Conservation (phyloP, 2,113 vertebrate species). For the Tonatia bakeri region DNA sequence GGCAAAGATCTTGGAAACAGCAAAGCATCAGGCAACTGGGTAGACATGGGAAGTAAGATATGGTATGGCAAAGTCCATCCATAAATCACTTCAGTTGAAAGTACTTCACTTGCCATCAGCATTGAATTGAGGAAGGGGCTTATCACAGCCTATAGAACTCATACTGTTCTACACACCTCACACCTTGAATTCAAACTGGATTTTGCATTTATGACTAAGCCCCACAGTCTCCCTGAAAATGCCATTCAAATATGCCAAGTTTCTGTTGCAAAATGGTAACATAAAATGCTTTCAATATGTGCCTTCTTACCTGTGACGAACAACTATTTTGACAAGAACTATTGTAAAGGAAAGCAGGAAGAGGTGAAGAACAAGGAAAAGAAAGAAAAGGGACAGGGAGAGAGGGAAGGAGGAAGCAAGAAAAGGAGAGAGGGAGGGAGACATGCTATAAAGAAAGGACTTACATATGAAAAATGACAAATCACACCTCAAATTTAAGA, state of each 20-base stretch:
- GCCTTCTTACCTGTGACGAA: background rate
- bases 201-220: background rate
- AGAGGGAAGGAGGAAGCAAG: background rate
- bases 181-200: background rate
- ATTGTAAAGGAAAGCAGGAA: background rate
- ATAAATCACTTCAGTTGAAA: background rate
- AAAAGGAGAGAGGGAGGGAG: background rate
- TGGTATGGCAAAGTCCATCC: background rate
- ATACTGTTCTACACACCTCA: background rate
- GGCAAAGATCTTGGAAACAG: background rate
- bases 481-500: background rate
- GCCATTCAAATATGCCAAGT: background rate
- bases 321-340: background rate
- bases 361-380: background rate
- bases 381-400: background rate
- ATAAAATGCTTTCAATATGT: background rate
- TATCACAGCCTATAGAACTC: background rate
- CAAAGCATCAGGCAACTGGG: background rate
- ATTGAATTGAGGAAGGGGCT: background rate
- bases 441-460: background rate
- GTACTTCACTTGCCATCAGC: background rate
- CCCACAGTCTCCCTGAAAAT: background rate
- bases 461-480: background rate
- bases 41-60: background rate
- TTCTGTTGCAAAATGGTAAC: background rate